Percentiles rank a stretch among this genome's conserved stretches.
These are phyloP conservation scores for cat (Felis catus) DNA, from an alignment of 2,113 vertebrate species.

Conservation along the genomic window F.catus_Fca126_mat1.0 CM031411.1:14251001-14251500, in stretches of 20 bases:
- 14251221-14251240: slow-evolving; percentile 57
- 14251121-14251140: slow-evolving; percentile 78
- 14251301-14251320: slow-evolving; percentile 63
- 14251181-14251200: slow-evolving; percentile 61
- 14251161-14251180: slow-evolving; percentile 58
- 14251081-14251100: slow-evolving; percentile 79
- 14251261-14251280: slow-evolving; percentile 47
- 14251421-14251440: slow-evolving; percentile 61
- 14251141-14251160: slow-evolving; percentile 71
- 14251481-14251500: slow-evolving; percentile 78
- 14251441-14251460: slow-evolving; percentile 77
- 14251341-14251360: slow-evolving; percentile 34
- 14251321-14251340: slow-evolving; percentile 41
- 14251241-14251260: slow-evolving; percentile 50
- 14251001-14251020: slow-evolving; percentile 73
- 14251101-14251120: slow-evolving; percentile 80
- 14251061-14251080: slow-evolving; percentile 83
- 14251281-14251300: slow-evolving; percentile 73
- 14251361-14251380: slow-evolving; percentile 70
- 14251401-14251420: slow-evolving; percentile 75
- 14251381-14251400: slow-evolving; percentile 57
- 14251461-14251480: slow-evolving; percentile 66
- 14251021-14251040: slow-evolving; percentile 80
- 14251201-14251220: slow-evolving; percentile 1
- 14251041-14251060: slow-evolving; percentile 86